Evolutionary conservation across 2,888 invertebrate genomes (phyloP).

Genomic region (Mamestra brassicae): DNA sequence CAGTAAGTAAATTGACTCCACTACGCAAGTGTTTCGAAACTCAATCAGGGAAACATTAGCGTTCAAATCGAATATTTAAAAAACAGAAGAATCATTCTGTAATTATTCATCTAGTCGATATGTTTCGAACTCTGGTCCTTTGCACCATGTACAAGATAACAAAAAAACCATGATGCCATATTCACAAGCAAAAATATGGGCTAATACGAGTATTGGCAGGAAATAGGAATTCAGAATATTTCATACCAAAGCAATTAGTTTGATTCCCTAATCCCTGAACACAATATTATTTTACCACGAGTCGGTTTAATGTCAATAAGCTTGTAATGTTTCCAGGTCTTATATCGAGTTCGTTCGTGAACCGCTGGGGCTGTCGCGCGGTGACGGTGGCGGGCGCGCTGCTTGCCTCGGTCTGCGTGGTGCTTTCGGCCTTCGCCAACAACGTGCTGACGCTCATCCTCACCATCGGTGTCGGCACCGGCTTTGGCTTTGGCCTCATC

Average conservation of each 20-base stretch:
- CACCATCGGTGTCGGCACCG: slow-evolving; percentile 98
- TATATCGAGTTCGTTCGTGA: slow-evolving; percentile 98
- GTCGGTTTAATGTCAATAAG: slow-evolving; percentile 5
- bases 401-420: slow-evolving; percentile 94
- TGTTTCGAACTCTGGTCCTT: slow-evolving; percentile 39
- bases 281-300: neutral
- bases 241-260: slow-evolving; percentile 23
- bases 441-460: slow-evolving; percentile 96
- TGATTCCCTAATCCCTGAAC: neutral
- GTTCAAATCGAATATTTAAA: slow-evolving; percentile 10
- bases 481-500: slow-evolving; percentile 98
- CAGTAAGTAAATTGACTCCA: slow-evolving; percentile 11
- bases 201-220: neutral
- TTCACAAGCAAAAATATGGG: slow-evolving; percentile 20
- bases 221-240: slow-evolving; percentile 9
- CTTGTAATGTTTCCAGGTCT: slow-evolving; percentile 93
- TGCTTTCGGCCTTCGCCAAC: slow-evolving; percentile 95
- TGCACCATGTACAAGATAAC: slow-evolving; percentile 45
- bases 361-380: slow-evolving; percentile 97
- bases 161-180: slow-evolving; percentile 39
- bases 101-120: slow-evolving; percentile 45
- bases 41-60: neutral
- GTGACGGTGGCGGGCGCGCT: slow-evolving; percentile 98
- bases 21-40: neutral
- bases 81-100: slow-evolving; percentile 35